phyloP scores from a whole-genome alignment of 2,888 invertebrate genomes.

The Caenorhabditis angaria region DNA sequence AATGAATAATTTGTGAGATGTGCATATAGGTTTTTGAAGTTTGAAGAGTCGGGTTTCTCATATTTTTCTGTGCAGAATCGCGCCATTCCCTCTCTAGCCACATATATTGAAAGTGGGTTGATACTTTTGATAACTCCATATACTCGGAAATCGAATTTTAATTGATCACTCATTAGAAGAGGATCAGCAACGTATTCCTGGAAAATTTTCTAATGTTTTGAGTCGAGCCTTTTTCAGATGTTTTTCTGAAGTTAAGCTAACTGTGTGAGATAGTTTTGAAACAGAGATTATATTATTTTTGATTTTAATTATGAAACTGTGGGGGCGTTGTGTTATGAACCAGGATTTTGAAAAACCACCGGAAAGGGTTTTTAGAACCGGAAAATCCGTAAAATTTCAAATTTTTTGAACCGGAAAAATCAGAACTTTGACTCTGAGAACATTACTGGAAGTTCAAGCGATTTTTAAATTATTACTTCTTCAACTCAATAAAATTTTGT shows the following conservation, averaged over 20 bases:
- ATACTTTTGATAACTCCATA: constrained; percentile 74
- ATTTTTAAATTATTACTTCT: not conserved
- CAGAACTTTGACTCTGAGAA: no score
- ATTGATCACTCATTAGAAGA: constrained; percentile 71
- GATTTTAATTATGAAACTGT: no score
- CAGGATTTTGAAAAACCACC: no score
- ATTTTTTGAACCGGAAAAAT: no score
- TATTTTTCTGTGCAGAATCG: constrained; percentile 75
- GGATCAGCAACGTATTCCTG: constrained; percentile 75
- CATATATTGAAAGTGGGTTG: constrained; percentile 74
- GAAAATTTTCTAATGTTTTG: not conserved
- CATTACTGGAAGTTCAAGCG: no score
- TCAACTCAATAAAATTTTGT: not conserved
- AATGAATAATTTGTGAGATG: constrained; percentile 76
- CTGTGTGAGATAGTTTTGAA: no score
- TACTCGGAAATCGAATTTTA: constrained; percentile 75
- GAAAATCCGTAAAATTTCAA: no score
- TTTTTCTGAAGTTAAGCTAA: no score
- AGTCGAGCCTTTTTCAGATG: not conserved
- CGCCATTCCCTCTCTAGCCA: constrained; percentile 73
- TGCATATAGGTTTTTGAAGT: constrained; percentile 74
- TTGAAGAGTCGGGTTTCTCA: constrained; percentile 73
- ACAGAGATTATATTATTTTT: no score
- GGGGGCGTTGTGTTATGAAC: no score
- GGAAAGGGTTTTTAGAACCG: no score